Evolutionary conservation across 2,113 vertebrate species (phyloP).

Genomic region (Pontoporia blainvillei): DNA sequence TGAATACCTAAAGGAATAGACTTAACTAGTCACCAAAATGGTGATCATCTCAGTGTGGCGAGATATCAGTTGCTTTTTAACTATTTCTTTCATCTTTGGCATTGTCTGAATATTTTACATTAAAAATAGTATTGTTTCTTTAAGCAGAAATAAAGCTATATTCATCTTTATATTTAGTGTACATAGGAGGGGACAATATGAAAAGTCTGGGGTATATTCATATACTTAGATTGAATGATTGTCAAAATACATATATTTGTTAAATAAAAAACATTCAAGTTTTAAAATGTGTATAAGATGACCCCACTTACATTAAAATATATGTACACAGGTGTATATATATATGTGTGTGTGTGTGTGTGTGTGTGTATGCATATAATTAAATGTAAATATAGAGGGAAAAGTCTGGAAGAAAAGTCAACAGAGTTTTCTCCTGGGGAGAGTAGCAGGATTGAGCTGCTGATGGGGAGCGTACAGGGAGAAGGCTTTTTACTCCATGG

Average conservation of each 20-base stretch:
- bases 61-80: not conserved
- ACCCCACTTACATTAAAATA: not conserved
- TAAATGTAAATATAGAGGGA: not conserved
- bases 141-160: conserved; percentile 22
- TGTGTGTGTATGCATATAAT: not conserved
- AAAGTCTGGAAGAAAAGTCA: not conserved
- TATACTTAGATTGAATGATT: not conserved
- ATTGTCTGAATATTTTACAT: not conserved
- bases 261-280: not conserved
- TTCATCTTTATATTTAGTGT: not conserved
- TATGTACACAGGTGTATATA: not conserved
- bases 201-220: not conserved
- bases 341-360: no score
- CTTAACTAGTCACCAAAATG: not conserved
- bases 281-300: not conserved
- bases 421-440: not conserved
- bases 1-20: not conserved
- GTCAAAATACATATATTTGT: not conserved
- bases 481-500: not conserved
- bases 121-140: not conserved
- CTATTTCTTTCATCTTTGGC: not conserved
- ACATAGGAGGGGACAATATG: not conserved
- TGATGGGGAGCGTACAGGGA: not conserved
- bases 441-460: not conserved
- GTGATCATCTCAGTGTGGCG: not conserved